A percentile compares a stretch with the other conserved stretches of the same genome.
Conservation (phyloP, 2,113 vertebrate species). For the Platichthys flesus region DNA sequence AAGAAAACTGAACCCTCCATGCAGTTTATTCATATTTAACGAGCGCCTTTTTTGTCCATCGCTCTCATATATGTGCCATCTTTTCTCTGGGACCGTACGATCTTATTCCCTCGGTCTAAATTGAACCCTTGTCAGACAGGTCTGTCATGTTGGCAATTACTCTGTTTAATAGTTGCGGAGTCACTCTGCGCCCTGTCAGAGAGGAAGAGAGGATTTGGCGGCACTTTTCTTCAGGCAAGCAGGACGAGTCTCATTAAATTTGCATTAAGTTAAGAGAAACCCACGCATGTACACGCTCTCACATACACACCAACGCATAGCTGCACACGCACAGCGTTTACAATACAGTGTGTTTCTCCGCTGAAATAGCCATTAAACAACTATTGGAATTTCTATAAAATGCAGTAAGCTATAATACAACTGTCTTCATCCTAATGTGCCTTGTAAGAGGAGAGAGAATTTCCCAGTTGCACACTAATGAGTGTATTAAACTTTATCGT, state of each 20-base stretch:
- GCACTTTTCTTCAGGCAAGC: conserved; percentile 77
- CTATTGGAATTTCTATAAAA: conserved; percentile 7
- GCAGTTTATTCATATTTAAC: neutral
- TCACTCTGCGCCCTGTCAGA: conserved; percentile 72
- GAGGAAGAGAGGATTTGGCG: conserved; percentile 78
- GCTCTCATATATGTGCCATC: neutral
- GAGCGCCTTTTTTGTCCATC: neutral
- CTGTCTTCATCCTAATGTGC: conserved; percentile 14
- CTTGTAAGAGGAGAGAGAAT: neutral
- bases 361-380: neutral
- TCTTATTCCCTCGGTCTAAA: conserved; percentile 18
- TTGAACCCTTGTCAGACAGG: conserved; percentile 15
- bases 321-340: neutral
- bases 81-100: neutral
- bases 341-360: conserved; percentile 8
- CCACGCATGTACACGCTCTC: conserved; percentile 5
- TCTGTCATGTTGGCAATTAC: conserved; percentile 71
- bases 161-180: conserved; percentile 83
- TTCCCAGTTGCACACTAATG: conserved; percentile 4
- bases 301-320: conserved; percentile 32
- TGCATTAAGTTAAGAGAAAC: conserved; percentile 68
- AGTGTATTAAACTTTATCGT: conserved; percentile 18
- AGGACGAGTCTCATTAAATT: conserved; percentile 81
- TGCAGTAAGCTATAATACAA: neutral
- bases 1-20: neutral